Evolutionary conservation across 1,140 invertebrate genomes (phyloP).

Genomic region (Saccostrea echinata): DNA sequence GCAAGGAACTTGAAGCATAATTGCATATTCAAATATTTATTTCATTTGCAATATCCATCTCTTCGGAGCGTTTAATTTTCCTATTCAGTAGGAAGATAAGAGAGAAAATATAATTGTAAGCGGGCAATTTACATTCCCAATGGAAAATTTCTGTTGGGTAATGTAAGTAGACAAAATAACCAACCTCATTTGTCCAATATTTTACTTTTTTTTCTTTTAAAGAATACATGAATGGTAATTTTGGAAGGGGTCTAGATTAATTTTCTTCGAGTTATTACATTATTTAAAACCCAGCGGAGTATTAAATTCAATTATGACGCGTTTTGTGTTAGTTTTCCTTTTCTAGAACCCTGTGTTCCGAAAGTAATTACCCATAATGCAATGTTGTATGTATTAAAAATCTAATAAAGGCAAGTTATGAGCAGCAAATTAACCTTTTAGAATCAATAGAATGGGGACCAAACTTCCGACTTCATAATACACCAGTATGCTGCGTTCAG

Average conservation of each 20-base stretch:
- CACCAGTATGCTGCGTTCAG: too few relatives aligned
- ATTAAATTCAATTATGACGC: not conserved
- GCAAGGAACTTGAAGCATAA: too few relatives aligned
- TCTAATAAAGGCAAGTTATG: conserved; percentile 33
- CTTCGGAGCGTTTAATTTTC: too few relatives aligned
- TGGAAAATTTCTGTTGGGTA: not conserved
- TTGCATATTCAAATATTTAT: too few relatives aligned
- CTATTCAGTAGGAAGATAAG: too few relatives aligned
- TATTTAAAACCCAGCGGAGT: conserved; percentile 1
- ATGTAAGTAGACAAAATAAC: not conserved
- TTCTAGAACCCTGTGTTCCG: not conserved
- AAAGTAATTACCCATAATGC: conserved; percentile 26
- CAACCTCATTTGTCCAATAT: not conserved
- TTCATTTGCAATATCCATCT: too few relatives aligned
- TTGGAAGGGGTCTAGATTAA: not conserved
- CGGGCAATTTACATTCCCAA: not conserved
- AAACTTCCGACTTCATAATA: too few relatives aligned
- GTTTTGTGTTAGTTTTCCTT: not conserved
- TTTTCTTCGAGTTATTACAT: conserved; percentile 25
- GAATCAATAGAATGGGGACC: conserved; percentile 2
- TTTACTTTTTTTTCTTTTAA: not conserved
- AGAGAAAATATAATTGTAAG: not conserved
- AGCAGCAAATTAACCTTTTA: not conserved
- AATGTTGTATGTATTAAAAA: conserved; percentile 18
- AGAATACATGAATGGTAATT: not conserved